These are phyloP conservation scores for Achroia grisella DNA, from an alignment of 1,140 invertebrate genomes.

Conservation along the genomic window DNA sequence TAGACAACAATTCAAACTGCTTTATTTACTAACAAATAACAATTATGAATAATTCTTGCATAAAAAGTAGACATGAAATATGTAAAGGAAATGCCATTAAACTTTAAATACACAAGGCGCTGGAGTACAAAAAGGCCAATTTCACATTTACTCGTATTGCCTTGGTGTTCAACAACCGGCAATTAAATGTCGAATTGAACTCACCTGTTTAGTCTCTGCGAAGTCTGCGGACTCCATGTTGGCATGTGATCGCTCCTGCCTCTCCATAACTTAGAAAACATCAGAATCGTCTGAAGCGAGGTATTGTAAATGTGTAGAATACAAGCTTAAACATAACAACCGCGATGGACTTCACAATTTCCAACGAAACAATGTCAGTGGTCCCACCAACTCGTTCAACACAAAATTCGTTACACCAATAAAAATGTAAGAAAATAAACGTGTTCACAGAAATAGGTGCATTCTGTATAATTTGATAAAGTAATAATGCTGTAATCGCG, in stretches of 20 bases:
- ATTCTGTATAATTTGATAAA: slow-evolving; percentile 31
- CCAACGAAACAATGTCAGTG: slow-evolving; percentile 69
- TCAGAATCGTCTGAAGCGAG: slow-evolving; percentile 61
- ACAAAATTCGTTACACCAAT: slow-evolving; percentile 29
- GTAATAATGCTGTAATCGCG: slow-evolving; percentile 32
- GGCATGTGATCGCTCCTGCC: slow-evolving; percentile 60
- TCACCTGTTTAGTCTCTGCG: slow-evolving; percentile 69
- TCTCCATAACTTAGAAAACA: slow-evolving; percentile 67
- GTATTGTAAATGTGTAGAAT: slow-evolving; percentile 46
- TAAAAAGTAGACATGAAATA: neutral
- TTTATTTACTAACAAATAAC: no score
- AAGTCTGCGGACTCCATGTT: slow-evolving; percentile 68
- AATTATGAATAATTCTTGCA: neutral
- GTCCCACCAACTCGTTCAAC: slow-evolving; percentile 56
- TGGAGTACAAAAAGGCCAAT: slow-evolving; percentile 29
- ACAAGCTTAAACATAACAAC: slow-evolving; percentile 65
- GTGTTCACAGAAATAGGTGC: slow-evolving; percentile 30
- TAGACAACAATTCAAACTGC: no score
- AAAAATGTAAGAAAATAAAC: slow-evolving; percentile 20
- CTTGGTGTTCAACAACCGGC: slow-evolving; percentile 42
- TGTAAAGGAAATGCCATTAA: no score
- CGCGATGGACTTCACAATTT: slow-evolving; percentile 57
- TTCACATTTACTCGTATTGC: slow-evolving; percentile 6
- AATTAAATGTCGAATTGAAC: slow-evolving; percentile 33
- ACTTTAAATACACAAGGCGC: slow-evolving; percentile 14